phyloP scores from a whole-genome alignment of 2,113 vertebrate genomes.

The Meriones unguiculatus region DNA sequence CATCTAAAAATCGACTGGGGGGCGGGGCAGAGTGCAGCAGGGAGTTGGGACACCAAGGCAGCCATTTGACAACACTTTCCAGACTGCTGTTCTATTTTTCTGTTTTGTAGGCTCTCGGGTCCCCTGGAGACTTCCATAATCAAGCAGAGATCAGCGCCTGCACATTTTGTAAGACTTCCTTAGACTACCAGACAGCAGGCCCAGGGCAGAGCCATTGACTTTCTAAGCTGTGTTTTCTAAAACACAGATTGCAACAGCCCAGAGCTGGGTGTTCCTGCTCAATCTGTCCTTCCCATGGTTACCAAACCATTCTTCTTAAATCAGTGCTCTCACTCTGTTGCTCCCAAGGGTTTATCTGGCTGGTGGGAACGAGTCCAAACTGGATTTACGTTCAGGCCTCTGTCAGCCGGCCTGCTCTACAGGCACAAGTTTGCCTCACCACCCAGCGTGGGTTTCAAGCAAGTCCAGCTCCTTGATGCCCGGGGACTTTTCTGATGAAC shows the following conservation, averaged over 20 bases:
- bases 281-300: not conserved
- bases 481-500: not conserved
- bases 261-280: not conserved
- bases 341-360: not conserved
- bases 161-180: conserved; percentile 49
- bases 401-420: not conserved
- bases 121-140: not conserved
- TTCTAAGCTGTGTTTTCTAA: conserved; percentile 49
- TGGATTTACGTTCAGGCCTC: not conserved
- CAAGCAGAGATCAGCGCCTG: conserved; percentile 43
- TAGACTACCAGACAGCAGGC: conserved; percentile 12
- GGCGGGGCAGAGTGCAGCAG: too few relatives aligned
- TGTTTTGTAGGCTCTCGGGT: conserved; percentile 7
- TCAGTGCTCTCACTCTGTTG: not conserved
- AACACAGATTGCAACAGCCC: conserved; percentile 11
- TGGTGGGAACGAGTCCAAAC: not conserved
- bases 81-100: conserved; percentile 25
- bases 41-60: not conserved
- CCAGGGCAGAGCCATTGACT: not conserved
- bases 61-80: conserved; percentile 12
- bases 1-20: conserved; percentile 3
- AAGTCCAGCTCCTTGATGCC: not conserved
- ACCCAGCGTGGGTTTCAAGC: not conserved
- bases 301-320: conserved; percentile 12
- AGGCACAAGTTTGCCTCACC: not conserved